These are phyloP conservation scores for Gastracanthus pulcherrimus DNA, from an alignment of 2,888 invertebrate genomes.

Conservation along the genomic window DNA sequence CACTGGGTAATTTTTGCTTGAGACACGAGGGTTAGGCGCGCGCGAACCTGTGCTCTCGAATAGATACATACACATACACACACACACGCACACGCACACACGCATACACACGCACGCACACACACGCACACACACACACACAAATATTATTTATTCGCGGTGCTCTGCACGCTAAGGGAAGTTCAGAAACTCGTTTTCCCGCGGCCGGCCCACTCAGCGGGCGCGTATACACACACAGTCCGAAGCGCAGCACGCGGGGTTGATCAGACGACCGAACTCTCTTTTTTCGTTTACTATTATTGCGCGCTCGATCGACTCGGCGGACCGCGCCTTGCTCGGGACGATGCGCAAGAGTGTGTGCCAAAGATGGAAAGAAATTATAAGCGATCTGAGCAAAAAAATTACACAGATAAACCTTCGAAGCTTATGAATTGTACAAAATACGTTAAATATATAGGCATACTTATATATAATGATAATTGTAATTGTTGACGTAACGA, in stretches of 20 bases:
- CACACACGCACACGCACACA: background rate
- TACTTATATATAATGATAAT: constrained; percentile 61
- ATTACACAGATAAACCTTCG: constrained; percentile 62
- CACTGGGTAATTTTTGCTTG: constrained; percentile 6
- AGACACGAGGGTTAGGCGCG: background rate
- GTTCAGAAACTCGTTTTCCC: background rate
- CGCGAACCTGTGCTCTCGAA: background rate
- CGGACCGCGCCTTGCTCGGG: background rate
- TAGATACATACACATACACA: background rate
- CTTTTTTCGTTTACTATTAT: background rate
- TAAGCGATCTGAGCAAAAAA: background rate
- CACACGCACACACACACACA: background rate
- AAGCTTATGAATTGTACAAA: constrained; percentile 74
- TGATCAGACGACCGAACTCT: background rate
- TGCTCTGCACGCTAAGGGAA: background rate
- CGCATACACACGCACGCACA: background rate
- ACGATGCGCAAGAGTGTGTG: constrained; percentile 41
- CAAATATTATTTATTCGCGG: background rate
- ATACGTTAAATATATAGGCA: constrained; percentile 71
- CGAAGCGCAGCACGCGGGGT: background rate
- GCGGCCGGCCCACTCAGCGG: background rate
- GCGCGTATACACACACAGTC: background rate
- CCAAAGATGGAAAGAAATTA: constrained; percentile 32
- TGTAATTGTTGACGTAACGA: constrained; percentile 63
- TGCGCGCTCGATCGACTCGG: background rate